A percentile compares a stretch with the other conserved stretches of the same genome.
Evolutionary conservation across 2,797 vertebrate species (phyloP).

Genomic region (Manis crassicaudata): DNA sequence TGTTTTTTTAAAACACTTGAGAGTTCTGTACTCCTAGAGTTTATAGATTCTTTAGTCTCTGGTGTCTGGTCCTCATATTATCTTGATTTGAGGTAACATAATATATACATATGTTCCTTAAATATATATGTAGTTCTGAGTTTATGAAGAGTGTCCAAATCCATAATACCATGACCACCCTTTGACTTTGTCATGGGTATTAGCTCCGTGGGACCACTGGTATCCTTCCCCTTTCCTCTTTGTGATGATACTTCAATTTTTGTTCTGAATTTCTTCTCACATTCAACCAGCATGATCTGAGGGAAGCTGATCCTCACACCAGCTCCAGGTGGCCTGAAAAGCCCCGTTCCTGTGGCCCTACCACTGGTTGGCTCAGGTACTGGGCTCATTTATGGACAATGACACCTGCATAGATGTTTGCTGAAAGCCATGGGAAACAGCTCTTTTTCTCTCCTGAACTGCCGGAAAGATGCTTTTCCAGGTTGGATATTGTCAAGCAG

Average conservation of each 20-base stretch:
- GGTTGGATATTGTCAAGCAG: neutral
- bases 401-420: neutral
- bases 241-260: neutral
- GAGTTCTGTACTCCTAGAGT: neutral
- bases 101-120: neutral
- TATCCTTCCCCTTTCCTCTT: neutral
- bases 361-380: neutral
- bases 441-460: neutral
- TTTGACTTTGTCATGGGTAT: neutral
- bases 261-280: neutral
- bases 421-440: neutral
- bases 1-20: neutral
- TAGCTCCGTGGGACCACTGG: neutral
- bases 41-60: neutral
- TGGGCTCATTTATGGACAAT: neutral
- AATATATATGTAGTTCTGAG: neutral
- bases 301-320: neutral
- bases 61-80: neutral
- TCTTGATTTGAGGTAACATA: neutral
- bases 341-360: fast-evolving
- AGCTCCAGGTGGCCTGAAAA: neutral
- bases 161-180: neutral
- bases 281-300: neutral
- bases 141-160: neutral
- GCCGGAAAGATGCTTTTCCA: neutral